Base-by-base conservation (phyloP, 2,888 invertebrate species). In the Philereme vetulata region DNA sequence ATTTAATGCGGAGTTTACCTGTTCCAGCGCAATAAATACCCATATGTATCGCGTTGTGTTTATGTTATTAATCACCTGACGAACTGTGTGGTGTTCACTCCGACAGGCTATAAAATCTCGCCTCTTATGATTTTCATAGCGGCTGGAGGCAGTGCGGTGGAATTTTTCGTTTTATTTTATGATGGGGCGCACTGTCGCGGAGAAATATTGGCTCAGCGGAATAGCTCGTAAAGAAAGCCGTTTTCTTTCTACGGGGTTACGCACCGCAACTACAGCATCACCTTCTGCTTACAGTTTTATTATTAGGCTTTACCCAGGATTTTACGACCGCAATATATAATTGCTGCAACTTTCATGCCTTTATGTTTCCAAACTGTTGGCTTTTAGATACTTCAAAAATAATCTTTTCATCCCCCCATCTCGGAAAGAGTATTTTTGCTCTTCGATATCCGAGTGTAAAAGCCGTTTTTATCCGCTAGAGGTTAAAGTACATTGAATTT, bases 81-180 rank as follows among this genome's bases (percentile, higher is more conserved):
- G 77, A 80, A 78, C 77, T 78, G 77, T 78, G 77, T 78, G 76
- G 80, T 76, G 80, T 76, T 74, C 78, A 71, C 73, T 77, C 77
- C 84, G 81, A 87, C 84, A 80, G 82, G 76, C 80, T 81, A 87
- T 90, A 90, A 91, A 90, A 90, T 85, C 85, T 86, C 80, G 82
- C 81, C 87, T 84, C 88, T 89, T 90, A 90, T 90, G 90, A 90
- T 90, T 90, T 87, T 90, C 88, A 88, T 88, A 81, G 87, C 83
- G 77, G 84, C 83, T 81, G 79, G 81, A 82, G 81, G 86, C 84
- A 85, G 82, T 83, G 81, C 82, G 83, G 80, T 80, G 90, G 92
- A 91, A 91, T 92, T 92, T 92, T 92, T 90, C 91, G 91, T 91
- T 91, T 91, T 92, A 92, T 91, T 92, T 92, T 92, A 92, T 91